Base-by-base conservation (phyloP, 2,888 invertebrate genomes). In the Panzeria rudis region DNA sequence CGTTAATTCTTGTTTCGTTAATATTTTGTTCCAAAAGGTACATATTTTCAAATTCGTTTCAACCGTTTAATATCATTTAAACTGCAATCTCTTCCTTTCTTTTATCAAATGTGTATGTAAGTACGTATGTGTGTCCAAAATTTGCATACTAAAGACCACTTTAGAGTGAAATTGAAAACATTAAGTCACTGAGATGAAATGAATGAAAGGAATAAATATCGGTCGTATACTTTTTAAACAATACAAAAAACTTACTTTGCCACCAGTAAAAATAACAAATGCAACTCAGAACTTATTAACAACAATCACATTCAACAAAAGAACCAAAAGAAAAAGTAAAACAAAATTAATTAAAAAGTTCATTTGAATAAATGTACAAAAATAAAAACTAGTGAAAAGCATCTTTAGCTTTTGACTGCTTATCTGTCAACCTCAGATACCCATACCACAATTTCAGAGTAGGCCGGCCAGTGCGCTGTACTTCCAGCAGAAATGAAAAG, bases 321-420 rank as follows among this genome's bases (percentile, higher is more conserved):
- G 56, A 79, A 32, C 59, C 25, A 75, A 23, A 69, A 64, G 32
- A 47, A 78, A 68, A 68, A 59, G 44, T 69, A 69, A 66, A 73
- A 81, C 68, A 81, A 85, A 85, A 82, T 85, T 85, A 85, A 85
- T 85, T 85, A 85, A 85, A 85, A 85, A 85, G 85, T 85, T 85
- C 85, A 78, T 82, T 85, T 82, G 68, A 78, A 85, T 85, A 85
- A 78, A 81, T 64, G 17, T 50, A 71, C 32, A 62, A 62, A 62
- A 69, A 50, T 35, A 62, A 41, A 73, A 78, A 81, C 25, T 50
- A 78, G 35, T 32, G 56, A 73, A 71, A 82, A 78, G 73, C 68
- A 84, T 78, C 73, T 82, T 81, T 85, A 85, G 75, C 81, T 69
- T 82, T 82, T 85, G 81, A 78, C 69, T 73, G 73, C 82, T 73